These are phyloP conservation scores for Caerostris extrusa DNA, from an alignment of 1,140 invertebrate genomes.

Conservation along the genomic window DNA sequence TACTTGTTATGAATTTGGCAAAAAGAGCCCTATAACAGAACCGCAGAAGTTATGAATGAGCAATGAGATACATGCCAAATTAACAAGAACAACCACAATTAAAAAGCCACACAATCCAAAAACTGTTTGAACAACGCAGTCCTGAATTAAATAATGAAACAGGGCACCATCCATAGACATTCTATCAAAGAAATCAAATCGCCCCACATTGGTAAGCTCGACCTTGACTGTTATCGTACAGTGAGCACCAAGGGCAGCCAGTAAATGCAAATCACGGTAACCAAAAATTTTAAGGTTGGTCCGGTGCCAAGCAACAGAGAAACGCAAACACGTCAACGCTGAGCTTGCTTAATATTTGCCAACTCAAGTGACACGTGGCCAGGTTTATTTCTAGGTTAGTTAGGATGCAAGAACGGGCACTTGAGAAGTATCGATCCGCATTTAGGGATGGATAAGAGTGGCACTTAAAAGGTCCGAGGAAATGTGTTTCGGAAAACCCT, in stretches of 20 bases:
- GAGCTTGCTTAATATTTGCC: constrained; percentile 68
- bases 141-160: not conserved
- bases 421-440: constrained; percentile 25
- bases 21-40: no score
- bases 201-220: not conserved
- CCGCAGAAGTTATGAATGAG: not conserved
- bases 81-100: not conserved
- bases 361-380: constrained; percentile 54
- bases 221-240: not conserved
- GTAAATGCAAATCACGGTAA: constrained; percentile 26
- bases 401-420: not conserved
- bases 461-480: not conserved
- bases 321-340: constrained; percentile 48
- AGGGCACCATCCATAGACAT: not conserved
- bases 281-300: constrained; percentile 40
- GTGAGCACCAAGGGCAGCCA: constrained; percentile 11
- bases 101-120: not conserved
- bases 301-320: constrained; percentile 20
- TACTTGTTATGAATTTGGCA: no score
- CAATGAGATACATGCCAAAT: not conserved
- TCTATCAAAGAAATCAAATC: not conserved
- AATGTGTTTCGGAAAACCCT: not conserved
- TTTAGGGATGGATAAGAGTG: constrained; percentile 29
- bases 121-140: not conserved
- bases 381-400: constrained; percentile 64